These are phyloP conservation scores for Cephus nigrinus DNA, from an alignment of 2,888 invertebrate species.

Conservation along the genomic window DNA sequence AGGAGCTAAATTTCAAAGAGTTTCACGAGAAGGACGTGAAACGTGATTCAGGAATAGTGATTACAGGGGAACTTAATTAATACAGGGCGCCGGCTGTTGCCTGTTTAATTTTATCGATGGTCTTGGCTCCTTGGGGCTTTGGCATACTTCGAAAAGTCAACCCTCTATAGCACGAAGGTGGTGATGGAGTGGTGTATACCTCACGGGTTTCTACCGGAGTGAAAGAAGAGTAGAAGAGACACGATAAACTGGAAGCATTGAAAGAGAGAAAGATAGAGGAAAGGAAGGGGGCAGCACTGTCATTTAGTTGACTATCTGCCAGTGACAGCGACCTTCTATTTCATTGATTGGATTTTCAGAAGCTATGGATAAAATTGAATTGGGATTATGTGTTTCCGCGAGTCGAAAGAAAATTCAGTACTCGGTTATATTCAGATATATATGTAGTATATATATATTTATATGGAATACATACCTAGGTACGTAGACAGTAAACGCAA, in stretches of 20 bases:
- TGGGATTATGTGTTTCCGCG: slow-evolving; percentile 26
- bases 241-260: not conserved
- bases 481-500: not conserved
- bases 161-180: not conserved
- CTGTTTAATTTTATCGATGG: slow-evolving; percentile 2
- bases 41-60: not conserved
- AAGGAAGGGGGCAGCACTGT: slow-evolving; percentile 21
- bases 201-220: not conserved
- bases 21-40: not conserved
- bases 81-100: not conserved
- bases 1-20: not conserved
- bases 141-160: not conserved
- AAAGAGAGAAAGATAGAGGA: slow-evolving; percentile 6
- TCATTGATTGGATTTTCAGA: slow-evolving; percentile 50
- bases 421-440: not conserved
- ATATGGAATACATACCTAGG: not conserved
- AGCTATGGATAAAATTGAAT: slow-evolving; percentile 45
- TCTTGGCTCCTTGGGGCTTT: not conserved
- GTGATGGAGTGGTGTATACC: not conserved
- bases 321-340: slow-evolving; percentile 48
- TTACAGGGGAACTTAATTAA: not conserved
- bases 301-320: slow-evolving; percentile 49
- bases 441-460: not conserved
- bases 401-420: not conserved
- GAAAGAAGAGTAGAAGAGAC: not conserved